A percentile compares a stretch with the other conserved stretches of the same genome.
Evolutionary conservation across 2,113 vertebrate species (phyloP).

Genomic region (Syngnathus typhle): DNA sequence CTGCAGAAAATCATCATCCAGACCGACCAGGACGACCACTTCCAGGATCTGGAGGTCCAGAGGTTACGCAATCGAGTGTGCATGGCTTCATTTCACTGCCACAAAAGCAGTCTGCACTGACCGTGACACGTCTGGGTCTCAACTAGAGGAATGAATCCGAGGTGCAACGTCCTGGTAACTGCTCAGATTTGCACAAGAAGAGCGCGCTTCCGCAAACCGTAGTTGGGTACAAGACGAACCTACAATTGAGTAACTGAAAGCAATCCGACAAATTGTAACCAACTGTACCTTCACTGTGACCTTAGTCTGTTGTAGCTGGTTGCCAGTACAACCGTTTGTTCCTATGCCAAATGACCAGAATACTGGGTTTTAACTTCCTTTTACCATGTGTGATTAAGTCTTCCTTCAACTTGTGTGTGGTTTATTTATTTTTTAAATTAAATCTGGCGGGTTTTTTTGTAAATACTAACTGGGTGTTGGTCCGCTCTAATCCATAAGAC

Average conservation of each 20-base stretch:
- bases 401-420: constrained; percentile 48
- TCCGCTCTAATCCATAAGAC: constrained; percentile 23
- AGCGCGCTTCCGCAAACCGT: background rate
- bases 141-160: background rate
- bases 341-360: constrained; percentile 45
- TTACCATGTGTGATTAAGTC: constrained; percentile 24
- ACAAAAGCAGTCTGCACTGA: constrained; percentile 69
- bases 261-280: constrained; percentile 34
- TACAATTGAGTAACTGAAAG: constrained; percentile 14
- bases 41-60: constrained; percentile 83
- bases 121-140: background rate
- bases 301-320: constrained; percentile 25
- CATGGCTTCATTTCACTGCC: constrained; percentile 84
- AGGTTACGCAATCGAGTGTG: constrained; percentile 77
- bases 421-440: constrained; percentile 69
- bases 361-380: constrained; percentile 28
- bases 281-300: constrained; percentile 25
- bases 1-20: constrained; percentile 83
- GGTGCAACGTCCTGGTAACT: constrained; percentile 15
- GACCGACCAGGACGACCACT: constrained; percentile 79
- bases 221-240: background rate
- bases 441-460: constrained; percentile 27
- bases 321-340: constrained; percentile 28
- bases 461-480: constrained; percentile 25
- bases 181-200: constrained; percentile 43